These are phyloP conservation scores for Bombyx huttoni DNA, from an alignment of 2,888 invertebrate genomes.

Conservation along the genomic window DNA sequence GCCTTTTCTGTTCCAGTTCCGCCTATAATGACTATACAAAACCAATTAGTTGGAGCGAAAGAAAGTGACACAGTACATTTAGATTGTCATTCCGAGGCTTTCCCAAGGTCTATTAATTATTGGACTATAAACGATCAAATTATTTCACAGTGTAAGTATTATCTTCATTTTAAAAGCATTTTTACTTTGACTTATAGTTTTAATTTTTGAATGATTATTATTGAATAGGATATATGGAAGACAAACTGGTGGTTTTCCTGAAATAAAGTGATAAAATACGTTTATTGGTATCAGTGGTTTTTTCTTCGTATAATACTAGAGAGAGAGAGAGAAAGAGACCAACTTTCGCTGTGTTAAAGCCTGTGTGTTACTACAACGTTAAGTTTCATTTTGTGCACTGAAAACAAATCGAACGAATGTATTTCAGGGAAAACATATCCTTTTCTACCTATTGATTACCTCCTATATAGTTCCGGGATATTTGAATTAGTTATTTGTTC, in stretches of 20 bases:
- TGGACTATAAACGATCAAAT: constrained; percentile 83
- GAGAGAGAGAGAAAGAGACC: too few species aligned
- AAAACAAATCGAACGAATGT: too few species aligned
- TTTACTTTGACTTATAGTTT: constrained; percentile 1
- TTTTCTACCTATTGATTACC: too few species aligned
- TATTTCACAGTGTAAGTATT: constrained; percentile 75
- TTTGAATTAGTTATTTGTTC: too few species aligned
- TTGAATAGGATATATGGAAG: background rate
- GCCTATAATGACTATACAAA: constrained; percentile 84
- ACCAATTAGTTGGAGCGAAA: constrained; percentile 81
- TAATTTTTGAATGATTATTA: background rate
- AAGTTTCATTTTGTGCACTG: too few species aligned
- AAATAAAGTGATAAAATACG: background rate
- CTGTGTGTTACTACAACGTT: too few species aligned
- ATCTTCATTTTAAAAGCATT: background rate
- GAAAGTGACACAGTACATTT: constrained; percentile 78
- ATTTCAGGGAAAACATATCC: too few species aligned
- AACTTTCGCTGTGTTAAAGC: too few species aligned
- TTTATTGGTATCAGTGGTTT: background rate
- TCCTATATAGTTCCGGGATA: too few species aligned
- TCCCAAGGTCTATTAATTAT: constrained; percentile 83
- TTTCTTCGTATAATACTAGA: too few species aligned
- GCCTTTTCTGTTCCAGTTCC: constrained; percentile 71
- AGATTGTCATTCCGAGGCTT: constrained; percentile 83
- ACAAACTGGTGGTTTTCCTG: background rate